A percentile compares a stretch with the other conserved stretches of the same genome.
Conservation (phyloP, 1,140 invertebrate genomes). For the Anoplolepis gracilipes region DNA sequence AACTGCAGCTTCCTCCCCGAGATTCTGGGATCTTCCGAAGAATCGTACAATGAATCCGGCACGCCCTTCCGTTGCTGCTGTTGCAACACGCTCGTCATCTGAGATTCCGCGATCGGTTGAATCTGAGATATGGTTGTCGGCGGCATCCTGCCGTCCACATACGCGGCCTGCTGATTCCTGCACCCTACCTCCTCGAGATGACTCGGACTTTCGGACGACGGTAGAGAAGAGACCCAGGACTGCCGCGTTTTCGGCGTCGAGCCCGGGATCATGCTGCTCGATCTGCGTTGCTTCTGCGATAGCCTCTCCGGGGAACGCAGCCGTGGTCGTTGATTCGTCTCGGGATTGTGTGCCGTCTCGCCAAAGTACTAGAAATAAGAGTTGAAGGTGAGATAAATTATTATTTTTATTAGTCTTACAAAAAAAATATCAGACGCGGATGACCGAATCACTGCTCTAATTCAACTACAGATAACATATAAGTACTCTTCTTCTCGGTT, state of each 20-base stretch:
- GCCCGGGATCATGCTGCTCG: constrained; percentile 76
- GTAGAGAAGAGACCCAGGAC: constrained; percentile 81
- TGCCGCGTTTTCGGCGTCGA: constrained; percentile 77
- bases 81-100: constrained; percentile 19
- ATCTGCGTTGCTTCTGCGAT: constrained; percentile 80
- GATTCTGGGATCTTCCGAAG: constrained; percentile 37
- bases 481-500: too few species aligned
- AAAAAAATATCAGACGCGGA: background rate
- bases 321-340: constrained; percentile 90
- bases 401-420: constrained; percentile 3
- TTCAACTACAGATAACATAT: too few species aligned
- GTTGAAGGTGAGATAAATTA: background rate
- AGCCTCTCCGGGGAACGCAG: constrained; percentile 83
- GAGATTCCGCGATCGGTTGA: constrained; percentile 30
- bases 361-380: constrained; percentile 92
- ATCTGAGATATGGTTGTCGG: constrained; percentile 15
- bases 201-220: constrained; percentile 64
- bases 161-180: background rate
- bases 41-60: constrained; percentile 26
- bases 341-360: constrained; percentile 94
- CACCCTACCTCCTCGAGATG: constrained; percentile 8
- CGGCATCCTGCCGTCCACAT: constrained; percentile 5
- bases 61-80: constrained; percentile 48
- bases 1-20: constrained; percentile 42
- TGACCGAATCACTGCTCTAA: too few species aligned